Evolutionary conservation across 2,797 vertebrate species (phyloP).

Genomic region (Masticophis lateralis): DNA sequence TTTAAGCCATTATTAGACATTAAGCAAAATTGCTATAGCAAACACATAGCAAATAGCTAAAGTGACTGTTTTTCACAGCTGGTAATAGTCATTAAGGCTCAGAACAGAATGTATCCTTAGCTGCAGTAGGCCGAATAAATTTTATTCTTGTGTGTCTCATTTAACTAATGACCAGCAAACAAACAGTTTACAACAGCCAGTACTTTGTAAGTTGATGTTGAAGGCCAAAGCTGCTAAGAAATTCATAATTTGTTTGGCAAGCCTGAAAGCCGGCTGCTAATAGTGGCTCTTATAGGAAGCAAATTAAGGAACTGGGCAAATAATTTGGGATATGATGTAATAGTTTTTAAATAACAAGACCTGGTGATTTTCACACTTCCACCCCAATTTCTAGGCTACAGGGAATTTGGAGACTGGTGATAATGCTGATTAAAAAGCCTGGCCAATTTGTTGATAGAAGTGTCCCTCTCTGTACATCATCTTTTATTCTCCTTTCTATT

Average conservation of each 20-base stretch:
- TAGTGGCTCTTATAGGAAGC: background rate
- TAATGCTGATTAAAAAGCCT: background rate
- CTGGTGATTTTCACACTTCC: background rate
- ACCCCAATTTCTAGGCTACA: background rate
- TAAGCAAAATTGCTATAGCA: conserved; percentile 31
- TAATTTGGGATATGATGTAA: background rate
- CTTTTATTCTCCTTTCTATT: background rate
- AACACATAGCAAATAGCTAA: conserved; percentile 39
- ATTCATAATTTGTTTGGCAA: background rate
- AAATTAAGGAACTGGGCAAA: background rate
- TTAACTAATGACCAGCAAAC: conserved; percentile 51
- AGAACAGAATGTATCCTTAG: conserved; percentile 22
- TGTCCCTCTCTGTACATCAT: background rate
- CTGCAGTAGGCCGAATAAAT: conserved; percentile 11
- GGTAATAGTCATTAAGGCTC: conserved; percentile 18
- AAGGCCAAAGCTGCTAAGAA: background rate
- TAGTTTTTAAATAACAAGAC: background rate
- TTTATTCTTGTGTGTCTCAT: conserved; percentile 36
- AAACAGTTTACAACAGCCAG: background rate
- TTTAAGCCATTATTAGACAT: conserved; percentile 34
- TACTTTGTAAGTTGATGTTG: background rate
- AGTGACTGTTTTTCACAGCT: conserved; percentile 9
- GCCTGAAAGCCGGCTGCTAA: background rate
- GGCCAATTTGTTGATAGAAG: background rate
- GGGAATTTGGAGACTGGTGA: background rate